Percentiles rank a stretch among this genome's conserved stretches.
phyloP scores from a whole-genome alignment of 2,113 vertebrate genomes.

The Ibidorhyncha struthersii region DNA sequence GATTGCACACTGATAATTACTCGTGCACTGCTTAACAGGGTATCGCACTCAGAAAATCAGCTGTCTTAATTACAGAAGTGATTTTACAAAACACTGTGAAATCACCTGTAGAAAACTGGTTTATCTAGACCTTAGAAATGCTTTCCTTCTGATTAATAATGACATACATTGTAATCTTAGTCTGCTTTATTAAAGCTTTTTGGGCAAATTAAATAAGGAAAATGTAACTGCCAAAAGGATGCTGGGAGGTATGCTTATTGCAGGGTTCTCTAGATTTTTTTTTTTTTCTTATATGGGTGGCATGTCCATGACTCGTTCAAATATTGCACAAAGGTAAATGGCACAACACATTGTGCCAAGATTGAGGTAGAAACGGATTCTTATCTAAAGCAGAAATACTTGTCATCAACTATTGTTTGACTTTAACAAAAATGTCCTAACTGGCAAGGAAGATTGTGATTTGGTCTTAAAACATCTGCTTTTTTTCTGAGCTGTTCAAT shows the following conservation, averaged over 20 bases:
- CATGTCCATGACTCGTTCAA: background rate
- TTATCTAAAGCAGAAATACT: background rate
- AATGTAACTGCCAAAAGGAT: background rate
- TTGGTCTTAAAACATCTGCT: background rate
- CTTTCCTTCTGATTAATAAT: background rate
- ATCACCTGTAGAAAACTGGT: background rate
- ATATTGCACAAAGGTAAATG: background rate
- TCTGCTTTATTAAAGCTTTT: background rate
- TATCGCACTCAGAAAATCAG: background rate
- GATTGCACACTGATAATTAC: background rate
- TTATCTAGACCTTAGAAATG: background rate
- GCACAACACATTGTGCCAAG: background rate
- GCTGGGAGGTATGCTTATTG: background rate
- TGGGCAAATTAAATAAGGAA: background rate
- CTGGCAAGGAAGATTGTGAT: background rate
- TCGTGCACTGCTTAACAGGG: background rate
- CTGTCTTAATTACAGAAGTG: background rate
- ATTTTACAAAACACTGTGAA: background rate
- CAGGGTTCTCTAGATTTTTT: background rate
- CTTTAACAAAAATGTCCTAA: background rate
- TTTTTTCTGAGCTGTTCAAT: background rate
- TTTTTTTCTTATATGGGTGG: background rate
- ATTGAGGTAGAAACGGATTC: background rate
- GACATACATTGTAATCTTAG: background rate
- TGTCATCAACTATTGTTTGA: background rate